Evolutionary conservation across 2,888 invertebrate species (phyloP).

Genomic region (Aelia acuminata): DNA sequence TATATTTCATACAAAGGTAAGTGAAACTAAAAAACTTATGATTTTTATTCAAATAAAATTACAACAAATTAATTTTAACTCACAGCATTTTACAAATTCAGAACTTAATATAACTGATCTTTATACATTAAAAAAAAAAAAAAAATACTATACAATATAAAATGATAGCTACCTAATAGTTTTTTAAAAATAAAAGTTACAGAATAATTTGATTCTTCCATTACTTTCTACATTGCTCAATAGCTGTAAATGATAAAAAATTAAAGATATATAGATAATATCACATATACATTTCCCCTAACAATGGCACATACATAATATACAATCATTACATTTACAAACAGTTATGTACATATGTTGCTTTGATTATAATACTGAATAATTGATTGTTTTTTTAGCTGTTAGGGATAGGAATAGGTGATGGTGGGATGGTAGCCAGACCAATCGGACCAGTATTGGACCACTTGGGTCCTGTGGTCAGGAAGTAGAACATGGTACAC

Average conservation of each 20-base stretch:
- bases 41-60: too few relatives aligned
- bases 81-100: too few relatives aligned
- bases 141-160: too few relatives aligned
- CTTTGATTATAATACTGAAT: constrained; percentile 8
- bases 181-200: not conserved
- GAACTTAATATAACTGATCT: too few relatives aligned
- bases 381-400: not conserved
- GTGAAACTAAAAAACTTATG: too few relatives aligned
- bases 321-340: constrained; percentile 1
- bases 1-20: too few relatives aligned
- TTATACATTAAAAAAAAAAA: too few relatives aligned
- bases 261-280: not conserved
- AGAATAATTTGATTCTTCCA: not conserved
- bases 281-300: constrained; percentile 7
- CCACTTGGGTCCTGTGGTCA: constrained; percentile 84
- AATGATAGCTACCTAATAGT: too few relatives aligned
- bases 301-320: not conserved
- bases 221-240: not conserved
- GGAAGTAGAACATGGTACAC: constrained; percentile 84
- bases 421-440: constrained; percentile 85
- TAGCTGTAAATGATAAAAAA: not conserved
- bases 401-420: constrained; percentile 68
- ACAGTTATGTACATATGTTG: not conserved
- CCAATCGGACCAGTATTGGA: constrained; percentile 80
- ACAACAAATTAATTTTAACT: too few relatives aligned